phyloP scores from a whole-genome alignment of 2,113 vertebrate species.

The Prochilodus magdalenae region DNA sequence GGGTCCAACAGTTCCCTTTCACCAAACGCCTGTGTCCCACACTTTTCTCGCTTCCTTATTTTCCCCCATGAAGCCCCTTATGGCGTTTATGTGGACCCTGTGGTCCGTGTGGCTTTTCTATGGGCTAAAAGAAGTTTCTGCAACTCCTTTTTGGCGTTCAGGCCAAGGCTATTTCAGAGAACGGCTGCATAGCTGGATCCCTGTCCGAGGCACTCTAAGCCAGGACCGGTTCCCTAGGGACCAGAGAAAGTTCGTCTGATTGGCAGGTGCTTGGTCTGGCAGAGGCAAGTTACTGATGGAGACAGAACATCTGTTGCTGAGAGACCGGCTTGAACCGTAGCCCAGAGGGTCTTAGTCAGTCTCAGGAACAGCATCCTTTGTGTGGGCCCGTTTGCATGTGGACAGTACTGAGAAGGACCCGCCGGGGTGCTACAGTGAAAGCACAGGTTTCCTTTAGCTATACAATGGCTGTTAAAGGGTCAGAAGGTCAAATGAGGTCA shows the following conservation, averaged over 20 bases:
- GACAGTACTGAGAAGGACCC: conserved; percentile 25
- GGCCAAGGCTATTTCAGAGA: neutral
- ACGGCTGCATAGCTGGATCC: conserved; percentile 25
- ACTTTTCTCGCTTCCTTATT: too few species aligned
- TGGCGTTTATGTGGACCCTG: too few species aligned
- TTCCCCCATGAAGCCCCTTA: too few species aligned
- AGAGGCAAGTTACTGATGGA: conserved; percentile 51
- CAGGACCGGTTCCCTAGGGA: conserved; percentile 60
- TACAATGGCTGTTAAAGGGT: conserved; percentile 72
- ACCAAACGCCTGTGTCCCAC: too few species aligned
- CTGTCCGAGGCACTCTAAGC: conserved; percentile 57
- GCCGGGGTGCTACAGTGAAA: conserved; percentile 62
- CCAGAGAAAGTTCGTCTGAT: conserved; percentile 48
- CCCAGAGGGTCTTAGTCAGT: conserved; percentile 4
- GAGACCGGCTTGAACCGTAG: conserved; percentile 17
- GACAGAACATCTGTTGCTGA: conserved; percentile 58
- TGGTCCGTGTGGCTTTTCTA: too few species aligned
- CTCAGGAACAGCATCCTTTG: neutral
- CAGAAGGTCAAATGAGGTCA: conserved; percentile 75
- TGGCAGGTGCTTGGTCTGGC: conserved; percentile 61
- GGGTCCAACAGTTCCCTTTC: too few species aligned
- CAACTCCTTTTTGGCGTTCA: neutral
- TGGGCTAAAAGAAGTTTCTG: neutral
- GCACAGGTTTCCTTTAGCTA: conserved; percentile 62
- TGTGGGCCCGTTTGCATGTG: conserved; percentile 34